Evolutionary conservation across 2,888 invertebrate genomes (phyloP), one percentile per base, ranked within the genome.

Genomic region (Deroplatys truncata): DNA sequence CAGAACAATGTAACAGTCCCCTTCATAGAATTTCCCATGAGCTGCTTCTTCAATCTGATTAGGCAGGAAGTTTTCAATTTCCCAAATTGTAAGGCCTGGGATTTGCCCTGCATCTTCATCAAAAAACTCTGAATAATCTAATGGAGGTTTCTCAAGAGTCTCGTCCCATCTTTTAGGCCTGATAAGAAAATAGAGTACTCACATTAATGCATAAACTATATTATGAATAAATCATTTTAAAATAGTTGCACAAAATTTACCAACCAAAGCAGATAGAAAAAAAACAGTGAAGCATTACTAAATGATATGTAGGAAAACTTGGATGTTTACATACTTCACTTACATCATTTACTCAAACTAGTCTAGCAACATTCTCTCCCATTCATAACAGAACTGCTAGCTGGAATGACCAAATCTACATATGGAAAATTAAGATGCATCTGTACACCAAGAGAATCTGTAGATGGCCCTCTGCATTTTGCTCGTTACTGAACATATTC

Each of bases 41-140:
- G 98, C 97, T 10, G 97, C 98, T 95, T 98, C 98, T 89, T 98
- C 98, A 84, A 99, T 97, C 92, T 97, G 97, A 93, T 98, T 98
- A 0, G 99, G 99, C 91, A 99, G 94, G 93, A 99, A 99, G 94
- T 99, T 99, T 93, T 99, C 99, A 91, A 99, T 99, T 94, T 99
- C 99, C 99, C 99, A 99, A 90, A 99, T 97, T 43, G 97, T 97
- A 72, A 99, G 92, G 3, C 99, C 99, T 0, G 98, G 97, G 89
- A 97, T 95, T 93, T 98, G 98, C 0, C 99, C 99, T 0, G 98
- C 98, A 92, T 98, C 98, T 91, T 98, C 98, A 92, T 98, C 99
- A 93, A 99, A 99, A 93, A 99, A 98, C 93, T 99, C 98, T 0
- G 98, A 98, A 94, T 99, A 99, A 94, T 99, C 98, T 89, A 99